These are phyloP conservation scores for Drosophila mayri DNA, from an alignment of 1,140 invertebrate species.

Conservation along the genomic window DNA sequence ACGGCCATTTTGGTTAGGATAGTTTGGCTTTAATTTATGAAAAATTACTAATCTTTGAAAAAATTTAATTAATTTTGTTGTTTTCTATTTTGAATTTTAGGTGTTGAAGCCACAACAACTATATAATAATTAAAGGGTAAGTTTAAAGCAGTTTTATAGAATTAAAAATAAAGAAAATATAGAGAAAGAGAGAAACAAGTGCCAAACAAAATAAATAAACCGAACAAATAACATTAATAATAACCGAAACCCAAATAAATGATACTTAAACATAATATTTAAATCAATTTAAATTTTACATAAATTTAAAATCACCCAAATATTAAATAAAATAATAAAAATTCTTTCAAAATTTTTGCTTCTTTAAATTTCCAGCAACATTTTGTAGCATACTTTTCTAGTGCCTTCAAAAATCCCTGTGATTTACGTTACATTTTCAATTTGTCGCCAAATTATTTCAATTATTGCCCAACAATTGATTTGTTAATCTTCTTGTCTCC, in stretches of 20 bases:
- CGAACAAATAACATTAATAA: not conserved
- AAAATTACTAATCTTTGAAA: not conserved
- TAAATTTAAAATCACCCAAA: not conserved
- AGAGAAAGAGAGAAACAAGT: conserved; percentile 58
- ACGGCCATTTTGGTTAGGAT: conserved; percentile 16
- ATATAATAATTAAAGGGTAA: conserved; percentile 32
- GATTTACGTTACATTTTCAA: not conserved
- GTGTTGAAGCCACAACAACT: not conserved
- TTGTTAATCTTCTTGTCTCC: conserved; percentile 37
- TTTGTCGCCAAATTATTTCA: conserved; percentile 35
- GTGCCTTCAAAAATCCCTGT: not conserved
- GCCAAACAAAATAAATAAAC: not conserved
- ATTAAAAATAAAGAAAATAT: not conserved
- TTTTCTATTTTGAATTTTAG: conserved; percentile 13
- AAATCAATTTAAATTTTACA: not conserved
- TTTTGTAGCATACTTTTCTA: not conserved
- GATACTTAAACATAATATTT: not conserved
- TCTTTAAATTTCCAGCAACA: not conserved
- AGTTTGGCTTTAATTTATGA: not conserved
- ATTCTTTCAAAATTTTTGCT: not conserved
- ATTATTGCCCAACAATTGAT: conserved; percentile 46
- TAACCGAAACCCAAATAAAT: not conserved
- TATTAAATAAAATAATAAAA: not conserved
- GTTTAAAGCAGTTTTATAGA: not conserved
- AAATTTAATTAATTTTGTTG: not conserved